phyloP scores from a whole-genome alignment of 2,113 vertebrate species.

The Microcebus jonahi region DNA sequence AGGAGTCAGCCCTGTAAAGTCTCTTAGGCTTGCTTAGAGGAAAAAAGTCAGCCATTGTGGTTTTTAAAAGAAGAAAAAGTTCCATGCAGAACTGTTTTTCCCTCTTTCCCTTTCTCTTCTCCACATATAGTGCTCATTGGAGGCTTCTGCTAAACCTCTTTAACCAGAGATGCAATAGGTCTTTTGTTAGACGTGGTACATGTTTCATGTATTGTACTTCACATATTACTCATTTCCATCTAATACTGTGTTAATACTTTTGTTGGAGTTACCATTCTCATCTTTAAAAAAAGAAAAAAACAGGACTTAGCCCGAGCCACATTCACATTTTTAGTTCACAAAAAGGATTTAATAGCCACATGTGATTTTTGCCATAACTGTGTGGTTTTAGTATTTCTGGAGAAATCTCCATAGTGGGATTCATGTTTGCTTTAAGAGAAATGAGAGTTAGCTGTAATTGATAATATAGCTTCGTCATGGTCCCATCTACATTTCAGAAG shows the following conservation, averaged over 20 bases:
- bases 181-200: background rate
- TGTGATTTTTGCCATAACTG: constrained; percentile 25
- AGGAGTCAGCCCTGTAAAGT: background rate
- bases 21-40: background rate
- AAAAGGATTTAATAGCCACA: constrained; percentile 5
- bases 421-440: background rate
- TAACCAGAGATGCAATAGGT: rapidly evolving
- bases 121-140: rapidly evolving
- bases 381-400: background rate
- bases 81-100: background rate
- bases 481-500: background rate
- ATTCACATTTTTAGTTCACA: background rate
- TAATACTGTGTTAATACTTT: background rate
- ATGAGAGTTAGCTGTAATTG: background rate
- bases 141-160: background rate
- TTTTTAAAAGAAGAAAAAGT: constrained; percentile 7
- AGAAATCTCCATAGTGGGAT: background rate
- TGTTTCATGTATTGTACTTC: rapidly evolving
- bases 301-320: background rate
- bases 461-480: background rate
- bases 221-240: rapidly evolving
- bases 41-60: background rate
- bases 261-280: background rate
- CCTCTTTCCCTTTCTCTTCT: background rate
- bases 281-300: background rate